Evolutionary conservation across 2,888 invertebrate species (phyloP).

Genomic region (Hedya salicella): DNA sequence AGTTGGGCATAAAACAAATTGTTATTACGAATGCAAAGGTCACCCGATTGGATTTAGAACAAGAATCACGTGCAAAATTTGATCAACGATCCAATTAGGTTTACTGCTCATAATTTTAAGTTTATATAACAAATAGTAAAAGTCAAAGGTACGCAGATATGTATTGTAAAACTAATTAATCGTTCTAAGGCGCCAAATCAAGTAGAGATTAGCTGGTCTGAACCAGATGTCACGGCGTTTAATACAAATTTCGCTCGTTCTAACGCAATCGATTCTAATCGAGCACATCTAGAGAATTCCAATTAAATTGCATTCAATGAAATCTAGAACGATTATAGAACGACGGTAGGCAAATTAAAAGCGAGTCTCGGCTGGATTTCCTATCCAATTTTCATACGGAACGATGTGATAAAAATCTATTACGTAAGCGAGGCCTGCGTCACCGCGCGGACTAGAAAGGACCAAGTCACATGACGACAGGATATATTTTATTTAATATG

Average conservation of each 20-base stretch:
- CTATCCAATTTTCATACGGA: conserved; percentile 77
- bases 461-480: conserved; percentile 36
- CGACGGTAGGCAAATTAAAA: conserved; percentile 80
- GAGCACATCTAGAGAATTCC: conserved; percentile 67
- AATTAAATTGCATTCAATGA: conserved; percentile 81
- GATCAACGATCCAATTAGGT: background rate
- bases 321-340: conserved; percentile 80
- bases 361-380: conserved; percentile 72
- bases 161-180: conserved; percentile 35
- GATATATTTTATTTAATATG: conserved; percentile 21
- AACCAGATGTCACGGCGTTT: conserved; percentile 42
- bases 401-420: conserved; percentile 79
- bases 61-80: conserved; percentile 1
- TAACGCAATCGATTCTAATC: conserved; percentile 68
- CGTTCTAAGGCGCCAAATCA: conserved; percentile 29
- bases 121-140: conserved; percentile 5
- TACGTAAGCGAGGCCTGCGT: conserved; percentile 66
- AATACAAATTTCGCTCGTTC: conserved; percentile 50
- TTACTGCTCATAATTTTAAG: background rate
- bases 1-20: conserved; percentile 45
- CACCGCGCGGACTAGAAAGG: conserved; percentile 54
- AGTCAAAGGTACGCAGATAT: background rate
- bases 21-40: conserved; percentile 43
- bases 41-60: conserved; percentile 34
- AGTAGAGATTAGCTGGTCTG: conserved; percentile 39